phyloP scores from a whole-genome alignment of 2,797 vertebrate species.

The Thamnophis elegans region DNA sequence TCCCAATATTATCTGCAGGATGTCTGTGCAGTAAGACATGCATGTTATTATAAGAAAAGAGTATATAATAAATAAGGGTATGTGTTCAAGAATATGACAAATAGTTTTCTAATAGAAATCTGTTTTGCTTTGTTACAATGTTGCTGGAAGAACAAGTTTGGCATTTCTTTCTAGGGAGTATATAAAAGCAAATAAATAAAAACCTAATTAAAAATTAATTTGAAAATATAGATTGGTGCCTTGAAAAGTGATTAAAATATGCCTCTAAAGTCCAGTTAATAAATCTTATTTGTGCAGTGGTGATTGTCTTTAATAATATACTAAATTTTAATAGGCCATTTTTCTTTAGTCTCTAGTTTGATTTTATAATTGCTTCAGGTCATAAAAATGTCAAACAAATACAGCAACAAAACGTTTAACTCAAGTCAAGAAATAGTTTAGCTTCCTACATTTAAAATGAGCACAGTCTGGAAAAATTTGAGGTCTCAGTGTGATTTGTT shows the following conservation, averaged over 20 bases:
- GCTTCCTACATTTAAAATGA: background rate
- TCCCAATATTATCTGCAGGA: background rate
- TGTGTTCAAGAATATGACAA: background rate
- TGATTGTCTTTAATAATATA: slow-evolving; percentile 1
- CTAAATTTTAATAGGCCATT: background rate
- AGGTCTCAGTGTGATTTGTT: background rate
- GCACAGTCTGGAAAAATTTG: background rate
- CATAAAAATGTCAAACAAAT: slow-evolving; percentile 11
- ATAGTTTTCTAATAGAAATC: background rate
- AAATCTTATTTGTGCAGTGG: background rate
- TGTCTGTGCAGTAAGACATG: no score
- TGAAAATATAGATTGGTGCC: background rate
- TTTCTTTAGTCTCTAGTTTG: background rate
- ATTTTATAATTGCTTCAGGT: background rate
- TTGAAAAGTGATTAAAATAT: slow-evolving; percentile 37
- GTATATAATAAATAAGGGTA: background rate
- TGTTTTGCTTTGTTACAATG: slow-evolving; percentile 14
- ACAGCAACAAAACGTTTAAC: background rate
- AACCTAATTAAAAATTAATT: slow-evolving; percentile 35
- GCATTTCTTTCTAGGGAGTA: background rate
- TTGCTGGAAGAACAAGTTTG: slow-evolving; percentile 15
- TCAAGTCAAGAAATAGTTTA: background rate
- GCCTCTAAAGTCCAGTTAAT: slow-evolving; percentile 9
- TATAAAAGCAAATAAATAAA: slow-evolving; percentile 23
- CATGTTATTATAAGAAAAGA: background rate